Evolutionary conservation across 2,113 vertebrate species (phyloP), one percentile per base, ranked within the genome.

Genomic region (Alces alces): DNA sequence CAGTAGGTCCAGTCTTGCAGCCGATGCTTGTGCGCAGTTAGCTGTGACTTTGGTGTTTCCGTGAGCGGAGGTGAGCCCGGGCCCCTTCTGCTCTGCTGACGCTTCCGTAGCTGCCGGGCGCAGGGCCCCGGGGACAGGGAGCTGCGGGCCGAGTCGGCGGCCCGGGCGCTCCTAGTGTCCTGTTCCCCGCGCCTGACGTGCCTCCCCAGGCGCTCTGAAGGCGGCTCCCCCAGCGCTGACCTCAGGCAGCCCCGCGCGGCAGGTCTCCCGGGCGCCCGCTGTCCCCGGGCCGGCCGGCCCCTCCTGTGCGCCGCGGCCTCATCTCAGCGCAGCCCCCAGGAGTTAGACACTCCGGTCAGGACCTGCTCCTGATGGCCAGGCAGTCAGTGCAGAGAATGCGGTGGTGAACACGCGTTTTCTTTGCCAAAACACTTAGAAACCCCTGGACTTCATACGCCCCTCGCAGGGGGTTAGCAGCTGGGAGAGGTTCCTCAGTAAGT

Each of bases 81-180:
- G 76, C 28, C 43, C 43, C 73, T 76, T 28, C 43, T 28, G 7
- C 73, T 30, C 43, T 45, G 27, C 25, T 4, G 13, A 2, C 13
- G 7, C 39, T 27, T 45, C 23, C 15, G 17, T 15, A 15, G 23
- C 25, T 45, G 23, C 61, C 28, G 0, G 28, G 27, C 5, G 47
- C 47, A 11, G 47, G 47, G 47, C 47, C 47, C 47, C 0, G 47
- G 52, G 52, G 52, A 16, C 15, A 5, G 52, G 23, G 55, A 23
- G 23, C 57, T 1, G 1, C 0, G 58, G 60, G 60, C 60, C 28
- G 2, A 14, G 58, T 27, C 13, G 5, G 28, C 30, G 23, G 57
- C 57, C 3, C 0, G 12, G 57, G 57, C 17, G 57, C 27, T 10
- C 58, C 1, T 28, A 5, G 5, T 13, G 2, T 6, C 58, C 58